Base-by-base conservation (phyloP, 1,140 invertebrate species). In the Danaus melanippus region DNA sequence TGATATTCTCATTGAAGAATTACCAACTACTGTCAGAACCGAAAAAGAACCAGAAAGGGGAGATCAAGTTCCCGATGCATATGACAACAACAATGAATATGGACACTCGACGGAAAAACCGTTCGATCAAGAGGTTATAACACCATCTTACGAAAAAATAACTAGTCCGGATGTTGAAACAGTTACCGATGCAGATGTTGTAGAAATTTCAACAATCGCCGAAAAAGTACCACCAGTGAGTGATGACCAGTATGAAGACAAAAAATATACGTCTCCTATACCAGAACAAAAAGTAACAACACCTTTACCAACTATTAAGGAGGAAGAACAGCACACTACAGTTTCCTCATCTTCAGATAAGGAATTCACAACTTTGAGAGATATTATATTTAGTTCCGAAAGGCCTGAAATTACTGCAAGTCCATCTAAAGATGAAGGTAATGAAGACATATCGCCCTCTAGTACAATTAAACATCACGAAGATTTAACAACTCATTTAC, bases 401-500 rank as follows among this genome's bases (percentile, higher is more conserved):
- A 62, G 62, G 50, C 17, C 50, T 45, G 2, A 56, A 55, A 49
- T 53, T 7, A 32, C 21, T 74, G 75, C 60, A 40, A 74, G 57
- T 42, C 52, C 49, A 43, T 47, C 60, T 51, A 68, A 69, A 51
- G 69, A 76, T 56, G 68, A 74, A 60, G 51, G 64, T 55, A 49
- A 68, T 46, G 55, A 61, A 47, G 65, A 32, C 21, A 5, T 32
- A 32, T 32, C 21, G 21, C 21, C 21, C 6, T 32, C 21, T 32
- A 32, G 21, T 32, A 78, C 76, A 49, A 53, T 50, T 17, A 72
- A 68, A 56, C 46, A 56, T 43, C 58, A 58, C 40, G 68, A 76
- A 53, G 70, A 73, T 55, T 42, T 49, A 15, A 57, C 63, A n/a
- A 70, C 69, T n/a, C 49, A 65, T 46, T 48, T 59, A 42, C 58